Percentiles rank a stretch among this genome's conserved stretches.
phyloP scores from a whole-genome alignment of 1,140 invertebrate species.

The Dendrolimus kikuchii region DNA sequence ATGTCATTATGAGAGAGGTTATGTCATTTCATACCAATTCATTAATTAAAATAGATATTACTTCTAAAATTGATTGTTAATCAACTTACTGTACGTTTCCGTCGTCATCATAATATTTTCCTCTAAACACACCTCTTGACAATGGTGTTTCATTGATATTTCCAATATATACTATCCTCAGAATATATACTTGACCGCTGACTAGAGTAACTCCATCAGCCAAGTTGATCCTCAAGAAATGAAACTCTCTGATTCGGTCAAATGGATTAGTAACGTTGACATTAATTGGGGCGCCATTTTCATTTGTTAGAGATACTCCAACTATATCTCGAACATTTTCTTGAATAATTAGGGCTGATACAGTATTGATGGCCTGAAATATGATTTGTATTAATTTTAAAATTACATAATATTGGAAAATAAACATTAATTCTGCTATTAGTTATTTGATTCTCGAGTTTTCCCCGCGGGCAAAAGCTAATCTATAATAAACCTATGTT shows the following conservation, averaged over 20 bases:
- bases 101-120: constrained; percentile 39
- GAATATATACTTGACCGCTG: constrained; percentile 26
- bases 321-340: constrained; percentile 52
- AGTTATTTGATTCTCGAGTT: too few species aligned
- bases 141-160: constrained; percentile 63
- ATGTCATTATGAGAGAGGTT: too few species aligned
- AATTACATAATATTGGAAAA: too few species aligned
- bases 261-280: constrained; percentile 26
- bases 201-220: constrained; percentile 29
- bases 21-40: too few species aligned
- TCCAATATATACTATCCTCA: constrained; percentile 43
- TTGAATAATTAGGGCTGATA: constrained; percentile 37
- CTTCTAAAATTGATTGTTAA: background rate
- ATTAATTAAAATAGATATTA: too few species aligned
- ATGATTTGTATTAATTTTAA: background rate
- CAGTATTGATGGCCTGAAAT: constrained; percentile 35
- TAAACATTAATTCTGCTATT: too few species aligned
- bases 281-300: constrained; percentile 13
- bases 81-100: constrained; percentile 44
- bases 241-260: constrained; percentile 37
- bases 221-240: constrained; percentile 49
- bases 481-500: too few species aligned
- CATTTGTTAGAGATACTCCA: constrained; percentile 26
- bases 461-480: too few species aligned
- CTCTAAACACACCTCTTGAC: constrained; percentile 55